Evolutionary conservation across 1,140 invertebrate species (phyloP).

Genomic region (Panagrolaimus sp.): DNA sequence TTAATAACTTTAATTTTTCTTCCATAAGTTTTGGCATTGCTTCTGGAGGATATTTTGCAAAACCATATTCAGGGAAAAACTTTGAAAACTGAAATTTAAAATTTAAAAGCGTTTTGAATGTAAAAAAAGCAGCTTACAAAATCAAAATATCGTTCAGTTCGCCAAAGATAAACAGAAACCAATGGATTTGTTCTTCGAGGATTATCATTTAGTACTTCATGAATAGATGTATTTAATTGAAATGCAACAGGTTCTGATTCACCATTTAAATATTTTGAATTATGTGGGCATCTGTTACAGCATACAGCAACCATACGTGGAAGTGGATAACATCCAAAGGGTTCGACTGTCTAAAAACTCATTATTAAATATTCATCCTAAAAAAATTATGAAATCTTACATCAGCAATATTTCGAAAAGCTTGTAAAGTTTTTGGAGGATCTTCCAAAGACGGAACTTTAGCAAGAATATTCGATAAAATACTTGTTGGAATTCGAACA

Average conservation of each 20-base stretch:
- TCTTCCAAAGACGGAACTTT: too few species aligned
- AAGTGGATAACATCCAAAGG: too few species aligned
- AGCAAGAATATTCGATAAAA: too few species aligned
- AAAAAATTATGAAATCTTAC: too few species aligned
- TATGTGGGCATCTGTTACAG: too few species aligned
- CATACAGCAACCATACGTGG: too few species aligned
- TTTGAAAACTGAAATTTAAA: background rate
- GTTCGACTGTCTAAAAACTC: too few species aligned
- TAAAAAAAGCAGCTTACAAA: background rate
- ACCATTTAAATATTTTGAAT: too few species aligned
- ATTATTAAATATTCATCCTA: too few species aligned
- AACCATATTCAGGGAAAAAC: background rate
- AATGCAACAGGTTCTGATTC: background rate
- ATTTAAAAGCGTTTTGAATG: background rate
- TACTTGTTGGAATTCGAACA: too few species aligned
- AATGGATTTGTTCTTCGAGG: background rate
- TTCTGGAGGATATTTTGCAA: background rate
- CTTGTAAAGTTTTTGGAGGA: too few species aligned
- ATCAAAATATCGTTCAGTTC: background rate
- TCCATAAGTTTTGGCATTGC: background rate
- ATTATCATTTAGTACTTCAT: background rate
- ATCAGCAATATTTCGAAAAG: too few species aligned
- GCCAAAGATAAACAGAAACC: constrained; percentile 3
- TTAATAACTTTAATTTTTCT: background rate
- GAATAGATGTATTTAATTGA: background rate